phyloP scores from a whole-genome alignment of 2,113 vertebrate genomes.

The Thamnophis sirtalis region DNA sequence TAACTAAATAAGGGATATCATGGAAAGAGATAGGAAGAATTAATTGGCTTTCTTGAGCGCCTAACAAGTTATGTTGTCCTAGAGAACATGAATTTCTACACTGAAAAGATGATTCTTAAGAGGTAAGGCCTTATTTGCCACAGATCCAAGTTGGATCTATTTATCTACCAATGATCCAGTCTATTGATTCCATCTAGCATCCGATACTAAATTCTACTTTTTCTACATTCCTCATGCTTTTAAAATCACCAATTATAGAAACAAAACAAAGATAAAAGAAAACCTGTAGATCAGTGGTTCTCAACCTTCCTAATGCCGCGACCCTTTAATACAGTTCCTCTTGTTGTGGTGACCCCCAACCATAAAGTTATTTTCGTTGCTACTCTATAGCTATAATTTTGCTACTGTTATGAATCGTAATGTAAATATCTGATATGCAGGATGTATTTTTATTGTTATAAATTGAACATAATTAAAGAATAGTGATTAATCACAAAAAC shows the following conservation, averaged over 20 bases:
- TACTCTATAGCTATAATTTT: no score
- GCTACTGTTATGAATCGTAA: no score
- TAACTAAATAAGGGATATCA: background rate
- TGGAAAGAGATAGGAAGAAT: background rate
- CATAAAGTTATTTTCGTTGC: no score
- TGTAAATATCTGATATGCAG: no score
- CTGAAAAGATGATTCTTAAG: background rate
- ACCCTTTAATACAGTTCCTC: no score
- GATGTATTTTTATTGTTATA: no score
- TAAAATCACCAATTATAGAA: background rate
- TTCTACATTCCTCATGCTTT: background rate
- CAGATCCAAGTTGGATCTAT: background rate
- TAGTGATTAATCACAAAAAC: no score
- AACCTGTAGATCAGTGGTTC: background rate
- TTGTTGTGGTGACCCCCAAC: no score
- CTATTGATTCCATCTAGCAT: background rate
- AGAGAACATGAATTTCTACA: background rate
- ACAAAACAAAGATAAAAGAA: background rate
- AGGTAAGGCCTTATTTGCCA: background rate
- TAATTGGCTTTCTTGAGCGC: slow-evolving; percentile 3
- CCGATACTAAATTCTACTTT: background rate
- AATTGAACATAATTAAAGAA: no score
- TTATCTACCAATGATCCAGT: background rate
- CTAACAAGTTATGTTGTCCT: background rate
- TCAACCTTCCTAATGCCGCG: no score